Base-by-base conservation (phyloP, 2,797 vertebrate species). In the Sylvia borin region DNA sequence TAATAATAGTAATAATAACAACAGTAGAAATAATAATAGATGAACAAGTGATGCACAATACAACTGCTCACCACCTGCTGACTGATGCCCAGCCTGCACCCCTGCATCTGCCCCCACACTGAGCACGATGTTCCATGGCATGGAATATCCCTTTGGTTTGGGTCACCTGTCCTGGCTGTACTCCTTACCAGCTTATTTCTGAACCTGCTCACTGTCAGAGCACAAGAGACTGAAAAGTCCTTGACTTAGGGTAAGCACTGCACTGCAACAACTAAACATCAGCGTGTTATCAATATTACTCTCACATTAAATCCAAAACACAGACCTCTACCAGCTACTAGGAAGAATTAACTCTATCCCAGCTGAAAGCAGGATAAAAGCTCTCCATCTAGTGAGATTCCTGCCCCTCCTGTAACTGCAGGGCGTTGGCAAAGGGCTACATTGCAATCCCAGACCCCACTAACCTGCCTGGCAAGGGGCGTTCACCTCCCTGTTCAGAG, bases 381-480 rank as follows among this genome's bases (percentile, higher is more conserved):
- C 61, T 94, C 89, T 97, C 93, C 95, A 90, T 83, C 96, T 86
- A 80, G 80, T 25, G 26, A 85, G 93, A 89, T 93, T 96, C 65
- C 91, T 74, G 77, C 26, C 53, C 51, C 34, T 70, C 73, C 76
- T 11, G 11, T 61, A 74, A 53, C 45, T 70, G 71, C 88, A 97
- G 87, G 95, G 94, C 90, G 80, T 92, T 95, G 95, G 90, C 93
- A 83, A 93, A 93, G 87, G 24, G 73, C 42, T 65, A 80, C 90
- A 96, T 29, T 93, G 88, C 91, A 96, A 75, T 53, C 74, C 20
- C 68, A 71, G 96, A 94, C 88, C 88, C 91, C 91, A 94, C 94
- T 65, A 97, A 97, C 77, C 73, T 79, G 94, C 96, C 97, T 90
- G 92, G 79, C 74, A 36, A 97, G 96, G 73, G 38, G 53, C 34